Evolutionary conservation across 2,888 invertebrate species (phyloP).

Genomic region (Sceliomorpha sp.): DNA sequence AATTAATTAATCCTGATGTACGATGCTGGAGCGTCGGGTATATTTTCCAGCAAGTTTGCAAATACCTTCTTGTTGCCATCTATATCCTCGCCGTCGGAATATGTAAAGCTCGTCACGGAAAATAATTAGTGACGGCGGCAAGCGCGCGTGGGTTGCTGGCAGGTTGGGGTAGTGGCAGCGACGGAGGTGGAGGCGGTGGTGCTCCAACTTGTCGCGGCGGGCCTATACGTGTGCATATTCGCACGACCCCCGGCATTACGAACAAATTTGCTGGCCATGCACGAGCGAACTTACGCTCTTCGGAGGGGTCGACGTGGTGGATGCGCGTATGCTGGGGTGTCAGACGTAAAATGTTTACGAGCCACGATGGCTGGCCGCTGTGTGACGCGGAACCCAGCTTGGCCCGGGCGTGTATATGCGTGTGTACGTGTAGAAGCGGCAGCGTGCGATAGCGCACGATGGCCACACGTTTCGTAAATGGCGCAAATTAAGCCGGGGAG

Average conservation of each 20-base stretch:
- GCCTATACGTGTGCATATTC: constrained; percentile 30
- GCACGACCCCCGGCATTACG: constrained; percentile 26
- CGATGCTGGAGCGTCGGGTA: constrained; percentile 8
- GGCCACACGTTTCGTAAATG: constrained; percentile 24
- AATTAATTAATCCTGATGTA: constrained; percentile 45
- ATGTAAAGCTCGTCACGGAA: constrained; percentile 71
- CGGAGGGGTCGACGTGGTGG: no score
- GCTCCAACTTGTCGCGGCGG: constrained; percentile 50
- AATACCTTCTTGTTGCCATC: constrained; percentile 30
- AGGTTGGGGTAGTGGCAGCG: constrained; percentile 22
- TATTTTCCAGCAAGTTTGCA: constrained; percentile 14
- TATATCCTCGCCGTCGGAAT: constrained; percentile 51
- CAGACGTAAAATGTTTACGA: constrained; percentile 43
- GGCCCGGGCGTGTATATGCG: neutral
- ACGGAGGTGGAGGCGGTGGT: constrained; percentile 18
- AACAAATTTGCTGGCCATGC: constrained; percentile 41
- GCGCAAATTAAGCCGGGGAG: constrained; percentile 30
- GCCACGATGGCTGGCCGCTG: constrained; percentile 41
- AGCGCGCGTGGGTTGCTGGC: constrained; percentile 32
- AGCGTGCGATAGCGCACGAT: neutral
- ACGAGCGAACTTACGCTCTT: constrained; percentile 25
- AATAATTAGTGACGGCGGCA: constrained; percentile 71
- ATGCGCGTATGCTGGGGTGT: constrained; percentile 31
- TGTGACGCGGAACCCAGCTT: constrained; percentile 24
- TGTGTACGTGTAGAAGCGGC: neutral